Base-by-base conservation (phyloP, 2,113 vertebrate genomes). In the Fregetta grallaria region DNA sequence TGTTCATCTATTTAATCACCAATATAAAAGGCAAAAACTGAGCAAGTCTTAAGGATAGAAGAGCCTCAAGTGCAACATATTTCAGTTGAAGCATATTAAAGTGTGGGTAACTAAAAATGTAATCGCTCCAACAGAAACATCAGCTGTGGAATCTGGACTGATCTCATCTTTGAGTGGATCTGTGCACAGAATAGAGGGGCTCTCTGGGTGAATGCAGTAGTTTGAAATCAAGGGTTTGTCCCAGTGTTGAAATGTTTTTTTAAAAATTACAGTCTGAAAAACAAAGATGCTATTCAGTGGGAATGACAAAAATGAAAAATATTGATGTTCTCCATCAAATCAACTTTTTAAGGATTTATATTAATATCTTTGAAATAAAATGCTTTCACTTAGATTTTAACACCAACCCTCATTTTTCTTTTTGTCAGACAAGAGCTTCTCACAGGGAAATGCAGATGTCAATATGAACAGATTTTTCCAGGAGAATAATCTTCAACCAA, bases 401-500 rank as follows among this genome's bases (percentile, higher is more conserved):
- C 66, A 87, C 52, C 65, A 71, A 23, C 25, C 26, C 81, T 95
- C 61, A 26, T 84, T 90, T 78, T 86, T 71, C 88, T 81, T 90
- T 81, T 45, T 91, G 80, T 74, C 85, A 93, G 47, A 49, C 47
- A 22, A 83, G 18, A 42, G 44, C 63, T 90, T 84, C 21, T 3
- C 81, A n/a, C 52, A 21, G 80, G 72, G 72, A 94, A 95, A 91
- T 27, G 63, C 68, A 91, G 68, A 71, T 85, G 61, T 91, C 61
- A 47, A 49, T 10, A 73, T 7, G 47, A 94, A 67, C 74, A 66
- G 66, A 42, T 76, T 66, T 81, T 88, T 86, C 90, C 93, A 95
- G 74, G 81, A 81, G 55, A 93, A 88, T 53, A 80, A 94, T 92
- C 92, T n/a, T 86, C n/a, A 68, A 83, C 63, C 45, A 83, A 86